These are phyloP conservation scores for Sitta carolinensis DNA, from an alignment of 2,797 vertebrate genomes.

Conservation along the genomic window DNA sequence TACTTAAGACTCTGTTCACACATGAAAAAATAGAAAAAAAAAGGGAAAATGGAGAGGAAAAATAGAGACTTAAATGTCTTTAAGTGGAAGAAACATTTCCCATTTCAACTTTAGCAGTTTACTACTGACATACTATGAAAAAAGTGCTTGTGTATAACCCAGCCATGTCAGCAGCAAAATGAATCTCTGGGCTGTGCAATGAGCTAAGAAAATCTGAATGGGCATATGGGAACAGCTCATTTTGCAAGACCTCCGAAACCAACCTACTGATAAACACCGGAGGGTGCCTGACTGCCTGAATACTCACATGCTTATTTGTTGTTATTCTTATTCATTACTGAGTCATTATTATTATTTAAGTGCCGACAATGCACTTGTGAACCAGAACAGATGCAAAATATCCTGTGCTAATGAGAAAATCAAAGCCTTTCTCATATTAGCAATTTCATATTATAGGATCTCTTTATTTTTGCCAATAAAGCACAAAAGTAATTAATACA, in stretches of 20 bases:
- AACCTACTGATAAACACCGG: conserved; percentile 57
- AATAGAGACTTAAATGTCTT: background rate
- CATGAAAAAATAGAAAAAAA: background rate
- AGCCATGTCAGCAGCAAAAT: conserved; percentile 18
- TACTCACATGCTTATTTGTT: conserved; percentile 53
- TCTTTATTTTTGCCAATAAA: conserved; percentile 67
- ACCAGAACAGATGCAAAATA: conserved; percentile 73
- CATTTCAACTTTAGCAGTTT: conserved; percentile 19
- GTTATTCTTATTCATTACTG: conserved; percentile 68
- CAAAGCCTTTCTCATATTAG: conserved; percentile 67
- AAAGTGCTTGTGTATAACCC: conserved; percentile 4
- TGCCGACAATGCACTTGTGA: conserved; percentile 57
- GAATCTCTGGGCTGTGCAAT: background rate
- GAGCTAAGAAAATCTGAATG: conserved; percentile 56
- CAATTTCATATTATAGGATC: conserved; percentile 65
- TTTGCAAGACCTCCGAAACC: conserved; percentile 57
- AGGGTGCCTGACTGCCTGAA: conserved; percentile 58
- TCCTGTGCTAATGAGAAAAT: conserved; percentile 72
- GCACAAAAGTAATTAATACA: conserved; percentile 65
- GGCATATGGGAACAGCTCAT: conserved; percentile 54
- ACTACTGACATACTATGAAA: conserved; percentile 1
- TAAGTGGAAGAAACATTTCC: conserved; percentile 19
- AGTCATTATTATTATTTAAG: conserved; percentile 73
- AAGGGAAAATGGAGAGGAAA: background rate
- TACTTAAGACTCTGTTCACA: conserved; percentile 4